Percentiles rank a stretch among this genome's conserved stretches.
Conservation (phyloP, 2,797 vertebrate species). For the Lophotriccus pileatus region DNA sequence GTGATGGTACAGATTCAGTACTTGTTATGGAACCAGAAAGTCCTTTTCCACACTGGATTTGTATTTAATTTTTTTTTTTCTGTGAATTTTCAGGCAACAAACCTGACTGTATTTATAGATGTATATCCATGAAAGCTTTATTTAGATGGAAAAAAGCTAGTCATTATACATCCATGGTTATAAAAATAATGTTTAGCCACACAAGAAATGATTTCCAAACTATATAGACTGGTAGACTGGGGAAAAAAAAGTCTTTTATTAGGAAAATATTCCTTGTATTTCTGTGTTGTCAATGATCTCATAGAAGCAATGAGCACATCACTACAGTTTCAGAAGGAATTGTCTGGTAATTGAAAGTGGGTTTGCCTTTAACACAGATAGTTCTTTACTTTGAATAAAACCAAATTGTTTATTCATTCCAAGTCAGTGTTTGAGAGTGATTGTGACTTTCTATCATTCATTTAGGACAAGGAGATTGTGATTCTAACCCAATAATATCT, state of each 20-base stretch:
- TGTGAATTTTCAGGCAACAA: background rate
- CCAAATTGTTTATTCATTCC: background rate
- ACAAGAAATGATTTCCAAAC: background rate
- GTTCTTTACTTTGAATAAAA: background rate
- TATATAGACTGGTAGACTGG: background rate
- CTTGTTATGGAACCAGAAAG: background rate
- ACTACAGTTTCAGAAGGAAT: background rate
- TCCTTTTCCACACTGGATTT: background rate
- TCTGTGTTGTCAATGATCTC: background rate
- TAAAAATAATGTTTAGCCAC: background rate
- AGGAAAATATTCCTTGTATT: background rate
- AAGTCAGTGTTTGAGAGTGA: background rate
- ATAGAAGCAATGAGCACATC: background rate
- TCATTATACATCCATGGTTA: background rate
- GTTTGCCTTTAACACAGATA: background rate
- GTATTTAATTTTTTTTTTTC: background rate
- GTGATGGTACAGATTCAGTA: background rate
- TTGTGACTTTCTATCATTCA: background rate
- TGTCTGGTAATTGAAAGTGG: background rate
- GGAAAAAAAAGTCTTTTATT: background rate
- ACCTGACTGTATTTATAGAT: background rate
- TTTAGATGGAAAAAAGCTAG: background rate
- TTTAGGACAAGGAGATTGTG: background rate
- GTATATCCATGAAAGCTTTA: background rate
- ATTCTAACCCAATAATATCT: background rate